phyloP scores from a whole-genome alignment of 2,797 vertebrate genomes.

The Sphenodon punctatus region DNA sequence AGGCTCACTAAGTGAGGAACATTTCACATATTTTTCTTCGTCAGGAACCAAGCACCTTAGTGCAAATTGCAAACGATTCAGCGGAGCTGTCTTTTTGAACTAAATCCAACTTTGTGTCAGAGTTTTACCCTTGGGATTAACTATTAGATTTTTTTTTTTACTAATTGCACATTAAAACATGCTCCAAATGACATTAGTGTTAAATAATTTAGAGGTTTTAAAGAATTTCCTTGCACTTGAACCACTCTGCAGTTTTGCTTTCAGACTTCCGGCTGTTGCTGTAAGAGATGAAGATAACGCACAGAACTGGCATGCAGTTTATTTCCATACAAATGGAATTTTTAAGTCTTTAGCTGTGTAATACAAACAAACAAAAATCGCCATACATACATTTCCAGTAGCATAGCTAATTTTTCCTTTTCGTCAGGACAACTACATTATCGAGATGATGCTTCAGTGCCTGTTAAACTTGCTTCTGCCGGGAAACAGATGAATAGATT shows the following conservation, averaged over 20 bases:
- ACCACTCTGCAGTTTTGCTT: background rate
- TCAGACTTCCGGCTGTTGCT: background rate
- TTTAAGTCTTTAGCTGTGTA: slow-evolving; percentile 42
- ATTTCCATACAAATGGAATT: slow-evolving; percentile 46
- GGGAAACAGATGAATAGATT: slow-evolving; percentile 62
- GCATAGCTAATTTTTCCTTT: slow-evolving; percentile 1
- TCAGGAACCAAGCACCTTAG: background rate
- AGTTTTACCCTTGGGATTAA: background rate
- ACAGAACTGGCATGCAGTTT: background rate
- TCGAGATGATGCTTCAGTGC: slow-evolving; percentile 26
- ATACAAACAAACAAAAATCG: slow-evolving; percentile 12
- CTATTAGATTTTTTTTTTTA: background rate
- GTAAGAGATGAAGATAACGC: background rate
- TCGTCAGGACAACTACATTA: slow-evolving; percentile 6
- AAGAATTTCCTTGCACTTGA: background rate
- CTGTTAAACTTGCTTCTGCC: slow-evolving; percentile 53
- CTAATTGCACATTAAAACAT: background rate
- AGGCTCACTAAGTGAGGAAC: too few relatives aligned
- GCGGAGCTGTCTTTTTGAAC: too few relatives aligned
- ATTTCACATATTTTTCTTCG: background rate
- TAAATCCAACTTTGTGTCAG: background rate
- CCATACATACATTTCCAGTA: background rate
- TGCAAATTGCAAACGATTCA: background rate
- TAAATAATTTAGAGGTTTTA: background rate
- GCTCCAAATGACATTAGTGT: background rate